Evolutionary conservation across 2,797 vertebrate genomes (phyloP).

Genomic region (Macroramphosus scolopax): DNA sequence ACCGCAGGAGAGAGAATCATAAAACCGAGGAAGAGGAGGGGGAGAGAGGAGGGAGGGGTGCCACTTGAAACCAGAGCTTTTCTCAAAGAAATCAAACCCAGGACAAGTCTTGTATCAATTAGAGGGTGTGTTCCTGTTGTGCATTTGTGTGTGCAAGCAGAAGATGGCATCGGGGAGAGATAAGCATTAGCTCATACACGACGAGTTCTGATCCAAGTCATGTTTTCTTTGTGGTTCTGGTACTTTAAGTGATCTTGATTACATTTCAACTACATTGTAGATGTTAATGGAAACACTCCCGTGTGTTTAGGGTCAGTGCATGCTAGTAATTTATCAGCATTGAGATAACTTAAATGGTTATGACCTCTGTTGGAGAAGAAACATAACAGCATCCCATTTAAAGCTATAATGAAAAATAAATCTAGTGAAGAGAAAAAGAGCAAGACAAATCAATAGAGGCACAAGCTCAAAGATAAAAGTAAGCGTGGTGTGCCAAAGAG

Average conservation of each 20-base stretch:
- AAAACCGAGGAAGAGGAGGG: conserved; percentile 52
- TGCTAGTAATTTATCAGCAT: conserved; percentile 31
- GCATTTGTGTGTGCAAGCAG: conserved; percentile 31
- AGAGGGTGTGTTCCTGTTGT: conserved; percentile 45
- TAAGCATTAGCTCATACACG: conserved; percentile 29
- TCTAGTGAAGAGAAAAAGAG: conserved; percentile 46
- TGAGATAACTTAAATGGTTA: conserved; percentile 35
- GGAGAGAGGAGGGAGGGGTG: conserved; percentile 38
- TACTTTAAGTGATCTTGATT: conserved; percentile 17
- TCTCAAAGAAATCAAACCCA: conserved; percentile 63
- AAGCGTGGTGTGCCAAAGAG: conserved; percentile 51
- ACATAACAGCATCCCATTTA: conserved; percentile 35
- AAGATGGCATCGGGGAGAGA: conserved; percentile 25
- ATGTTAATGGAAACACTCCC: conserved; percentile 27
- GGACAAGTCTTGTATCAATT: conserved; percentile 64
- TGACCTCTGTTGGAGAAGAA: conserved; percentile 32
- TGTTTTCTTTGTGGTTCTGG: conserved; percentile 8
- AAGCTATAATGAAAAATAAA: conserved; percentile 72
- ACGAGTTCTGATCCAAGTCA: conserved; percentile 5
- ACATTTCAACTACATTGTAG: conserved; percentile 8
- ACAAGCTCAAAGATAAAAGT: conserved; percentile 63
- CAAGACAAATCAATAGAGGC: conserved; percentile 66
- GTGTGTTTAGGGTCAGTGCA: conserved; percentile 1
- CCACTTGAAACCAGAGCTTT: conserved; percentile 60
- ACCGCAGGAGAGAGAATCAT: conserved; percentile 69